These are phyloP conservation scores for Tortrix viridana DNA, from an alignment of 2,888 invertebrate genomes.

Conservation along the genomic window DNA sequence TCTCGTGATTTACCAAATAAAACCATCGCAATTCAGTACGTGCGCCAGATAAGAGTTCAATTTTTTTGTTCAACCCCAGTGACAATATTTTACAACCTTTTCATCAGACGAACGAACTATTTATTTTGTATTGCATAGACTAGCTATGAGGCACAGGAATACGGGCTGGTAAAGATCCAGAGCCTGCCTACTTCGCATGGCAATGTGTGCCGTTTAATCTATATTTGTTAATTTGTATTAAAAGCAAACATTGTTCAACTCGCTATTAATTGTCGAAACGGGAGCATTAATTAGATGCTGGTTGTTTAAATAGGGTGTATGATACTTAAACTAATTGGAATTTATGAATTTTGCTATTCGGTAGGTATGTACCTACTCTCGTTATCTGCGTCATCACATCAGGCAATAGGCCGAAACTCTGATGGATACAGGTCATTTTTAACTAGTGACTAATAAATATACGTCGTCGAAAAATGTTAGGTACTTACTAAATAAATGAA, in stretches of 20 bases:
- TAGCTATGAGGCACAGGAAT: constrained; percentile 16
- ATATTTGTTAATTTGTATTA: background rate
- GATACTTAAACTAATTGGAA: constrained; percentile 12
- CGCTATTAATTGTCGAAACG: constrained; percentile 11
- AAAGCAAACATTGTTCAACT: background rate
- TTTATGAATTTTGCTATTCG: constrained; percentile 12
- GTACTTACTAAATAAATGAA: too few species aligned
- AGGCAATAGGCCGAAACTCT: too few species aligned
- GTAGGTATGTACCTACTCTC: background rate
- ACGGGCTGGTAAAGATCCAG: constrained; percentile 9
- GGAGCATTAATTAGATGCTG: constrained; percentile 10
- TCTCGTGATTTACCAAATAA: too few species aligned
- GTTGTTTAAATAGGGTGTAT: constrained; percentile 10
- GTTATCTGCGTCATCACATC: background rate
- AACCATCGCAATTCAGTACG: too few species aligned
- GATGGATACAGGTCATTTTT: too few species aligned
- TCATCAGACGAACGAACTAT: constrained; percentile 1
- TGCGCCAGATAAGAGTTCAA: background rate
- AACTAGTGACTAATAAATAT: too few species aligned
- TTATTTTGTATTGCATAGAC: constrained; percentile 2
- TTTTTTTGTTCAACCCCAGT: background rate
- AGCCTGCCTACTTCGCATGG: constrained; percentile 16
- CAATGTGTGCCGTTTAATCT: constrained; percentile 1
- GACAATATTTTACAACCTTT: background rate
- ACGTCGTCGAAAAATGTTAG: too few species aligned